Percentiles rank a stretch among this genome's conserved stretches.
Conservation (phyloP, 2,888 invertebrate species). For the Phytoseiulus persimilis region DNA sequence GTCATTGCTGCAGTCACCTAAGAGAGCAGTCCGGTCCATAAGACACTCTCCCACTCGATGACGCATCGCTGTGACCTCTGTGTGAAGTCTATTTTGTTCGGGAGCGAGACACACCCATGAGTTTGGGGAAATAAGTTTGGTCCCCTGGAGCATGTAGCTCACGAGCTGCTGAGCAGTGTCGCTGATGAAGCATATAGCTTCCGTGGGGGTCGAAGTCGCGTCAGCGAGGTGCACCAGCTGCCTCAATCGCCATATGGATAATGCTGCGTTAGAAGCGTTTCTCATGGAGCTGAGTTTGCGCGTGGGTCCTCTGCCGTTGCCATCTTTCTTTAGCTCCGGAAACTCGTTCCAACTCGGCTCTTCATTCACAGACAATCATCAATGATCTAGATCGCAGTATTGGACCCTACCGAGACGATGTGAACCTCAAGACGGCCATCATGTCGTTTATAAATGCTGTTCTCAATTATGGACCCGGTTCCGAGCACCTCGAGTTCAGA, state of each 20-base stretch:
- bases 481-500: constrained; percentile 77
- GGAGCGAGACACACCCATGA: not conserved
- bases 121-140: not conserved
- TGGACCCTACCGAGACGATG: constrained; percentile 81
- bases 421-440: constrained; percentile 87
- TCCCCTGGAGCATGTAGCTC: not conserved
- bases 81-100: not conserved
- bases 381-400: constrained; percentile 84
- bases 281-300: too few species aligned
- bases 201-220: not conserved
- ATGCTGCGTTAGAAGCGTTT: too few species aligned
- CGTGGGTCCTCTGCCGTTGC: too few species aligned
- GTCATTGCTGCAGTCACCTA: not conserved
- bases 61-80: not conserved
- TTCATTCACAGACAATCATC: constrained; percentile 62
- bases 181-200: not conserved
- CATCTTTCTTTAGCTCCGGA: too few species aligned
- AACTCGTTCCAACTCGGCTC: too few species aligned
- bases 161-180: not conserved
- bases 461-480: constrained; percentile 87
- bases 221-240: not conserved
- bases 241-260: not conserved
- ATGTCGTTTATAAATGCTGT: constrained; percentile 97
- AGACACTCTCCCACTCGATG: not conserved
- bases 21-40: not conserved